These are phyloP conservation scores for Corynorhinus townsendii DNA, from an alignment of 2,113 vertebrate species.

Conservation along the genomic window DNA sequence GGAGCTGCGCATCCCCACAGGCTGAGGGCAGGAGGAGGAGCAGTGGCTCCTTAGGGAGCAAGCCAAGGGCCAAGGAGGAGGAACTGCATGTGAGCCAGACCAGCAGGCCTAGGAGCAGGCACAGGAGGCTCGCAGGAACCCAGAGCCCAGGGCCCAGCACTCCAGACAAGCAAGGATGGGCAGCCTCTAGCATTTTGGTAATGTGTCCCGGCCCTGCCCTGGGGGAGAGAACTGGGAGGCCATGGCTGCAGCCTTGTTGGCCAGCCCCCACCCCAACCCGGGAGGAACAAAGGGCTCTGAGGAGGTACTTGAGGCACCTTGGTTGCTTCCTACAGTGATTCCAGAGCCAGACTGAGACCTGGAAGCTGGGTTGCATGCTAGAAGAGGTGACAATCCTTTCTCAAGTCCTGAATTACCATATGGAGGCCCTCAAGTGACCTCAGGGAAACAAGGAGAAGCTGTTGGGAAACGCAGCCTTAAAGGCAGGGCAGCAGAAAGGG, in stretches of 20 bases:
- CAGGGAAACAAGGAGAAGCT: not conserved
- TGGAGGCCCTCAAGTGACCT: slow-evolving; percentile 80
- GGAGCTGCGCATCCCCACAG: not conserved
- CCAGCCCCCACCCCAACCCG: slow-evolving; percentile 71
- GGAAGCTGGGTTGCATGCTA: slow-evolving; percentile 82
- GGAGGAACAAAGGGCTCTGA: slow-evolving; percentile 74
- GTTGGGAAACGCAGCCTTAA: not conserved
- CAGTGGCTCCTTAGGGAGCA: slow-evolving; percentile 70
- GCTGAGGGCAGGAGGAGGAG: slow-evolving; percentile 60
- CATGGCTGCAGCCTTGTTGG: slow-evolving; percentile 86
- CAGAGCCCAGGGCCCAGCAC: slow-evolving; percentile 69
- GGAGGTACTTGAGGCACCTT: slow-evolving; percentile 79
- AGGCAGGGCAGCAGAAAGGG: not conserved
- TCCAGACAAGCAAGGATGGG: not conserved
- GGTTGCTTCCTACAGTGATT: slow-evolving; percentile 90
- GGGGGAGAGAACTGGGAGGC: slow-evolving; percentile 85
- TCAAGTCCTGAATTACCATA: slow-evolving; percentile 88
- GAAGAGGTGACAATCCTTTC: slow-evolving; percentile 88
- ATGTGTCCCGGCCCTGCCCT: slow-evolving; percentile 88
- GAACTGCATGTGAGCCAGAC: slow-evolving; percentile 68
- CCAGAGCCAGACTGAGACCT: slow-evolving; percentile 80
- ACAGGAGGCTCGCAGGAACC: slow-evolving; percentile 47
- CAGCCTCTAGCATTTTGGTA: slow-evolving; percentile 79
- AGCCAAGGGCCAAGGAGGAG: slow-evolving; percentile 45
- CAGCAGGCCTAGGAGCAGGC: not conserved